Evolutionary conservation across 2,888 invertebrate species (phyloP), one percentile per base, ranked within the genome.

Genomic region (Abrostola tripartita): DNA sequence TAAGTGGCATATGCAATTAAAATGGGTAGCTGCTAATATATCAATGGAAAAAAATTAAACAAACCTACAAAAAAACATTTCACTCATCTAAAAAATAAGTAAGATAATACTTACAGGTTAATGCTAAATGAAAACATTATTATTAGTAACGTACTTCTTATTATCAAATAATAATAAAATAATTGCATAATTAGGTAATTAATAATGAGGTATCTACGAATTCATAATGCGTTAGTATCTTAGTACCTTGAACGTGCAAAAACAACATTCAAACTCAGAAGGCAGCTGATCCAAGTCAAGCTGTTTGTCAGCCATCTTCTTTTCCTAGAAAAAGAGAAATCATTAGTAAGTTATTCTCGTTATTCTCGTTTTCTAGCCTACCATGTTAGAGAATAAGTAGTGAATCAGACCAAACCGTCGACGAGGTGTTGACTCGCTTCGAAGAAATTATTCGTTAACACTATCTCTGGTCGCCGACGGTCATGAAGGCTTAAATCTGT

Each of bases 261-360:
- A 98, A 97, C 98, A 98, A 97, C 98, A 98, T 96, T 98, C 98
- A 96, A 98, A 98, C 96, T 98, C 98, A 96, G 97, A 98, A 95
- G 98, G 98, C 95, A 98, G 96, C 96, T 98, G 98, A 95, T 98
- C 97, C 95, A 97, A 95, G 96, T 96, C 96, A 93, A 97, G 96
- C 93, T 95, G 95, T 95, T 96, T 96, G 90, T 96, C 96, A 94
- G 95, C 96, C 91, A 95, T 95, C 96, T 96, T 96, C 96, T 96
- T 96, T 92, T 96, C 96, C 95, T 96, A 95, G 88, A 95, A 95
- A 91, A 89, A 93, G 87, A 93, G 84, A 93, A 86, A 88, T 87
- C 74, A 89, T 92, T 91, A 92, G 87, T 89, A 76, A 64, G 66
- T 75, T 66, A 67, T 38, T 51, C n/a, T 62, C 49, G 66, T 75